A percentile compares a stretch with the other conserved stretches of the same genome.
These are phyloP conservation scores for Nothoprocta pentlandii DNA, from an alignment of 2,113 vertebrate genomes.

Conservation along the genomic window DNA sequence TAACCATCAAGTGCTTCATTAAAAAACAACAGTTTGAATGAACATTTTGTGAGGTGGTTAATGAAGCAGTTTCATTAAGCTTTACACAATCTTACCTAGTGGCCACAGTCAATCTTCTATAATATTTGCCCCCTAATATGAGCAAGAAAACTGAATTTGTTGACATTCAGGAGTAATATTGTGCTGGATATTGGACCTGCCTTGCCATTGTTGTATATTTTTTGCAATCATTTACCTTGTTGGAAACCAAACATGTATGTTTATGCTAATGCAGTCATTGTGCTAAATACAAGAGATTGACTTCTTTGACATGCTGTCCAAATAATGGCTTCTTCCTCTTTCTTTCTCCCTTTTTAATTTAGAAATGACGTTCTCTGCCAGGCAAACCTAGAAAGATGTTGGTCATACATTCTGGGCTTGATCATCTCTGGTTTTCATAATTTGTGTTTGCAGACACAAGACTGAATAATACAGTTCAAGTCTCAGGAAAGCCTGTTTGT, in stretches of 20 bases:
- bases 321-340: too few species aligned
- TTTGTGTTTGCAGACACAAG: not conserved
- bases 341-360: too few species aligned
- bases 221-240: not conserved
- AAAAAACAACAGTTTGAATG: not conserved
- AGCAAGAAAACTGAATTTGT: not conserved
- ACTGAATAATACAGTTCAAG: not conserved
- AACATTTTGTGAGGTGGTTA: not conserved
- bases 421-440: too few species aligned
- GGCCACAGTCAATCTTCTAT: not conserved
- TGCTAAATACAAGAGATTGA: not conserved
- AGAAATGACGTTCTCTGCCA: too few species aligned
- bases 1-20: not conserved
- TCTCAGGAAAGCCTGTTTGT: not conserved
- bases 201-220: not conserved
- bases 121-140: not conserved
- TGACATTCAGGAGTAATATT: not conserved
- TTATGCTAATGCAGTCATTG: not conserved
- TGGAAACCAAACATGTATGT: not conserved
- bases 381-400: too few species aligned
- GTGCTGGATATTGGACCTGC: not conserved
- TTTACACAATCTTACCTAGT: not conserved
- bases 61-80: not conserved
- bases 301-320: too few species aligned
- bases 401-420: too few species aligned